Evolutionary conservation across 2,888 invertebrate genomes (phyloP), one percentile per base, ranked within the genome.

Genomic region (Prosapia bicincta): DNA sequence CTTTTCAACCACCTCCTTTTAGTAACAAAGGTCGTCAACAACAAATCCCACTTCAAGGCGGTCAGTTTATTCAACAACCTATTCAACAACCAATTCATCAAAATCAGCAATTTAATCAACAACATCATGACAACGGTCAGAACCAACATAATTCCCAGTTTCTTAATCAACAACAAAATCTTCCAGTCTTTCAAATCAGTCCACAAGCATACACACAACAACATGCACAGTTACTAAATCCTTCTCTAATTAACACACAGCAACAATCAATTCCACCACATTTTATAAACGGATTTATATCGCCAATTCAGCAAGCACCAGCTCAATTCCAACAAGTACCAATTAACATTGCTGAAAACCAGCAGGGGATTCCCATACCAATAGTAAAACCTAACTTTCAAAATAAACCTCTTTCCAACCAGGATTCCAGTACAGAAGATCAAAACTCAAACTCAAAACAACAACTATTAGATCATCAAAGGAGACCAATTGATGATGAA

Each of bases 1-100:
- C 85, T 76, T 82, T 82, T 38, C 79, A 80, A 66, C 79, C 80
- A 25, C 80, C 79, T 30, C 77, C 78, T 6, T 78, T 70, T 15
- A 78, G 78, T 38, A 77, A 77, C 43, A 74, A 74, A n/a, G 74
- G 77, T 25, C 68, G 75, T 25, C 71, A 80, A 74, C 78, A 81
- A 76, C 75, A 80, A 78, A 65, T 78, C 66, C 65, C 69, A 23
- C 72, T 74, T 38, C 70, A 69, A 26, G 25, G 66, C 9, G 67
- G 71, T 3, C 74, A 54, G 9, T 54, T 54, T 54, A 24, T 66
- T n/a, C 65, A 72, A 28, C 65, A 72, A 7, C 69, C 69, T 54
- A 20, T 65, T 24, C 54, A 71, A 26, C 54, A 71, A 9, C 67
- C 67, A 26, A 13, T 30, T n/a, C 66, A 72, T 3, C 72, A 72